phyloP scores from a whole-genome alignment of 2,113 vertebrate genomes.

The Psittacus erithacus region DNA sequence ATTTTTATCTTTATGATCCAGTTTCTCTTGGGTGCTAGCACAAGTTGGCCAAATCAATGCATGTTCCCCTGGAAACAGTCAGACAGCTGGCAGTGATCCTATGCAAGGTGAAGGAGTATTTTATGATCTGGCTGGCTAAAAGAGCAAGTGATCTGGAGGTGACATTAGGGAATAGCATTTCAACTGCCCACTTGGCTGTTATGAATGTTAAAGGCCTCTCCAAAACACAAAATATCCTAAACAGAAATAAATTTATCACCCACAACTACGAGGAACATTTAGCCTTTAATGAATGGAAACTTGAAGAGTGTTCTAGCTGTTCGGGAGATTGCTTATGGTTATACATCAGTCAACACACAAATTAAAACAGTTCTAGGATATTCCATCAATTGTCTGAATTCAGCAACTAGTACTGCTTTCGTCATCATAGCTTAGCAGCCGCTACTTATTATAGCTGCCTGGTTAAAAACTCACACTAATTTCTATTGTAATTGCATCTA shows the following conservation, averaged over 20 bases:
- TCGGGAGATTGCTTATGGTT: not conserved
- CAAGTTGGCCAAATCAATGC: not conserved
- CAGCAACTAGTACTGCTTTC: not conserved
- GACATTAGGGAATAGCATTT: not conserved
- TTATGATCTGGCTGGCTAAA: not conserved
- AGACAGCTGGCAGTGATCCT: not conserved
- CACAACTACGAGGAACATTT: not conserved
- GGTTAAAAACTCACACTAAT: conserved; percentile 25
- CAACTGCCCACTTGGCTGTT: not conserved
- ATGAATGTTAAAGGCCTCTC: not conserved
- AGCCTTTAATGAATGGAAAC: not conserved
- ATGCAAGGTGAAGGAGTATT: not conserved
- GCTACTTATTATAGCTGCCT: not conserved
- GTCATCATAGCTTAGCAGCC: not conserved
- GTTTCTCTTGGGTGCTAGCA: not conserved
- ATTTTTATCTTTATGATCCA: not conserved
- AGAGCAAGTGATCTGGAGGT: not conserved
- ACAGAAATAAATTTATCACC: not conserved
- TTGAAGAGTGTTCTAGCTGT: not conserved
- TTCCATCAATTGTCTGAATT: not conserved
- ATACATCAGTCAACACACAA: not conserved
- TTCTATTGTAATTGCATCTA: conserved; percentile 16
- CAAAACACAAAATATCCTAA: not conserved
- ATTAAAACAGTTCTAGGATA: not conserved
- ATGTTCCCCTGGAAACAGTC: not conserved